phyloP scores from a whole-genome alignment of 30 jellyfish, hydroid and myxozoan genomes.

The Aurelia aurita complex sp. Pacific region DNA sequence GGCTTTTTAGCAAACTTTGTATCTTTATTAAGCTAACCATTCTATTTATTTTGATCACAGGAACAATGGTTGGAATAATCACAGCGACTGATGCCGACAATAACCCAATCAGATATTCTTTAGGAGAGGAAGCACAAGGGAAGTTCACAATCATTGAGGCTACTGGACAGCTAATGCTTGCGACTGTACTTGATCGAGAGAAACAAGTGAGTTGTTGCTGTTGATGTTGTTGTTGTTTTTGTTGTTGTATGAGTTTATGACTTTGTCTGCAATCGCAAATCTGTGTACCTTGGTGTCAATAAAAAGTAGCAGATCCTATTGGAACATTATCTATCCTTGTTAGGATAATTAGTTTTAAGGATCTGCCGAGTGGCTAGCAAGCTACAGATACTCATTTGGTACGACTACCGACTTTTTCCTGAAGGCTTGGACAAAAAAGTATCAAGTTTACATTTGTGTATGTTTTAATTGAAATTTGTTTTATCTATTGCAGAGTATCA shows the following conservation, averaged over 20 bases:
- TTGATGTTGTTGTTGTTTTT: not conserved
- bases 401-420: not conserved
- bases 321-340: no score
- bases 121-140: constrained; percentile 63
- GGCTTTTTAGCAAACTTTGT: no score
- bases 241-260: no score
- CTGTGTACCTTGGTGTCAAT: no score
- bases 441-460: not conserved
- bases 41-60: not conserved
- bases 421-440: not conserved
- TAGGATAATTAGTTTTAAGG: no score
- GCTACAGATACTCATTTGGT: no score
- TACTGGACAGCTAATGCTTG: constrained; percentile 62
- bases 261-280: no score
- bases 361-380: no score
- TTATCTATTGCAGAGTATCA: constrained; percentile 35
- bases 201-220: constrained; percentile 20
- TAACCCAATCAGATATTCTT: constrained; percentile 32
- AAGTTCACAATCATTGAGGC: constrained; percentile 50
- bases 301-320: no score
- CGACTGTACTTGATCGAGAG: constrained; percentile 55
- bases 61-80: constrained; percentile 46
- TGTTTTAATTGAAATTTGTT: not conserved
- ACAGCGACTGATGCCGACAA: constrained; percentile 55
- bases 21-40: no score